These are phyloP conservation scores for Hydrozoanthus gracilis DNA, from an alignment of 92 coral and sea anemone species.

Conservation along the genomic window DNA sequence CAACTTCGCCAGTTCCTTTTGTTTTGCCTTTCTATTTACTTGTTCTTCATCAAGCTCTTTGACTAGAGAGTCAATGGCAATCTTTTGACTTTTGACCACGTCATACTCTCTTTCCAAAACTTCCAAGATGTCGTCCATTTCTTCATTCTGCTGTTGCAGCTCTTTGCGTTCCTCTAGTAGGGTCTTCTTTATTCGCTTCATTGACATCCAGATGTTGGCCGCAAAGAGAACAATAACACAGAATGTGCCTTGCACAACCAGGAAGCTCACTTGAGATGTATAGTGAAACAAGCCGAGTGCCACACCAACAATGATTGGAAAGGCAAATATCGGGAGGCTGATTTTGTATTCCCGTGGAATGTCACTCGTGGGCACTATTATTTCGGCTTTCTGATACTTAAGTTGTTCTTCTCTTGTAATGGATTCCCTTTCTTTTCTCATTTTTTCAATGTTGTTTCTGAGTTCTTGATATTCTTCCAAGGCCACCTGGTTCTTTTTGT, in stretches of 20 bases:
- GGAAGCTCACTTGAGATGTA: conserved; percentile 56
- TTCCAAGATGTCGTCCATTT: conserved; percentile 79
- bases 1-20: conserved; percentile 77
- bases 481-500: conserved; percentile 59
- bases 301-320: conserved; percentile 73
- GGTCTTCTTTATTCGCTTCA: conserved; percentile 58
- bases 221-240: conserved; percentile 46
- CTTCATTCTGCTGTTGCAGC: conserved; percentile 74
- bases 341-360: conserved; percentile 58
- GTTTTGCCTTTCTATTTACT: conserved; percentile 73
- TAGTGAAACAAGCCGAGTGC: conserved; percentile 62
- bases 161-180: conserved; percentile 73
- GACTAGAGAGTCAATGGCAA: conserved; percentile 83
- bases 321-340: conserved; percentile 56
- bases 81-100: conserved; percentile 80
- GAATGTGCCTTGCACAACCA: conserved; percentile 56
- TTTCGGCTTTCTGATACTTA: conserved; percentile 48
- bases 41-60: conserved; percentile 85
- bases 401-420: conserved; percentile 51
- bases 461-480: conserved; percentile 77
- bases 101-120: conserved; percentile 82
- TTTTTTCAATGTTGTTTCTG: conserved; percentile 69
- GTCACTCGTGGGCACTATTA: conserved; percentile 35
- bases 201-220: conserved; percentile 71
- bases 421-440: conserved; percentile 69